A percentile compares a stretch with the other conserved stretches of the same genome.
phyloP scores from a whole-genome alignment of 2,113 vertebrate species.

The Toxotes jaculatrix region DNA sequence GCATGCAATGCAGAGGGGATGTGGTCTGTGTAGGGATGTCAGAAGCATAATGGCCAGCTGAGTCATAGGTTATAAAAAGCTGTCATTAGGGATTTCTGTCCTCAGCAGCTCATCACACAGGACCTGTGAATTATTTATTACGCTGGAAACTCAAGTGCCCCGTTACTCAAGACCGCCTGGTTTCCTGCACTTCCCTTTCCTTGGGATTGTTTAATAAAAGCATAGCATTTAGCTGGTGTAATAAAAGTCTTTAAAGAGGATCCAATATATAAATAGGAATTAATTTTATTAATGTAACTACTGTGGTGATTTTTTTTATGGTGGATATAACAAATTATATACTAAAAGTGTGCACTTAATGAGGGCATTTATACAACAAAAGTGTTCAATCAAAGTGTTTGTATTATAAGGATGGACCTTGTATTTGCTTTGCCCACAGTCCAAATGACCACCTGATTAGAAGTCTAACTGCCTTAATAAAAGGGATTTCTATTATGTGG shows the following conservation, averaged over 20 bases:
- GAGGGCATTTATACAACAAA: slow-evolving; percentile 55
- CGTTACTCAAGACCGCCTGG: slow-evolving; percentile 77
- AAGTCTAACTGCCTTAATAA: slow-evolving; percentile 41
- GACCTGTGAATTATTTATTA: slow-evolving; percentile 86
- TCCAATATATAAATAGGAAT: slow-evolving; percentile 56
- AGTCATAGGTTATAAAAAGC: slow-evolving; percentile 88
- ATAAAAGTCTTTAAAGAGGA: slow-evolving; percentile 58
- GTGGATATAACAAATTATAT: slow-evolving; percentile 59
- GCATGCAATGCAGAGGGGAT: slow-evolving; percentile 73
- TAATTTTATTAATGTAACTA: slow-evolving; percentile 61
- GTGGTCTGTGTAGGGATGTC: slow-evolving; percentile 81
- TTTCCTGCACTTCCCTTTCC: slow-evolving; percentile 77
- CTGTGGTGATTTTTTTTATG: slow-evolving; percentile 45
- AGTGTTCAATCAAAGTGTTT: slow-evolving; percentile 69
- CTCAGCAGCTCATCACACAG: slow-evolving; percentile 83
- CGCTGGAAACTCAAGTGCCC: slow-evolving; percentile 81
- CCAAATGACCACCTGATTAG: slow-evolving; percentile 75
- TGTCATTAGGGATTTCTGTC: slow-evolving; percentile 86
- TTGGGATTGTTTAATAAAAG: slow-evolving; percentile 78
- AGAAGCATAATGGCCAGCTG: slow-evolving; percentile 82
- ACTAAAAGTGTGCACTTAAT: slow-evolving; percentile 51
- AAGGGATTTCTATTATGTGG: slow-evolving; percentile 10
- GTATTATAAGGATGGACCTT: slow-evolving; percentile 60
- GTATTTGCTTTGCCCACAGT: slow-evolving; percentile 69
- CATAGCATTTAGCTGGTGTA: slow-evolving; percentile 48